Evolutionary conservation across 2,888 invertebrate genomes (phyloP), one percentile per base, ranked within the genome.

Genomic region (Tipula helvola): DNA sequence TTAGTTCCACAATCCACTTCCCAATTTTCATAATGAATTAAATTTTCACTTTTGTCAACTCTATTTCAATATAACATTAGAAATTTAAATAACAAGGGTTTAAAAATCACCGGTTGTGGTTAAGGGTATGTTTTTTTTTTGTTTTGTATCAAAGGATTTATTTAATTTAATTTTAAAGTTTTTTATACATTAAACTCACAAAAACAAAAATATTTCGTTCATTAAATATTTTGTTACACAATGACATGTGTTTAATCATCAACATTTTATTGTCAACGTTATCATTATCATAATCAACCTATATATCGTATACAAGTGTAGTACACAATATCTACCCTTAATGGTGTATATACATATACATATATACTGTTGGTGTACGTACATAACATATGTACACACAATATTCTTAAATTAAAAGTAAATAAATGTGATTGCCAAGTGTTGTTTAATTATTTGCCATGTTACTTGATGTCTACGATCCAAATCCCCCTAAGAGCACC

Each of bases 201-300:
- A 16, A 39, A 5, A 39, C 39, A 39, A n/a, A 71, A 71, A 71
- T 71, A 71, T 71, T 71, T 71, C 28, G 71, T 71, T 71, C 71
- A 71, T 71, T 71, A 71, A 71, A 71, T 71, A 71, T 71, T 71
- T 28, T 71, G 71, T 71, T 71, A 71, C 71, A 71, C 71, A 71
- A 71, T 71, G 71, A 71, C 71, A 71, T 71, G 71, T 71, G 71
- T 71, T 71, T 71, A 71, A 71, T 71, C 18, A 71, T 71, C 71
- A 71, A 71, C 71, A 71, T 71, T 71, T 28, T 71, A 28, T 28
- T 71, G 71, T 71, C 71, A 71, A 71, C 71, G 71, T 71, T 71
- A 71, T 71, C 71, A 71, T 71, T 71, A 71, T 71, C 71, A 71
- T 71, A 71, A 71, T 71, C 71, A 71, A 71, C 71, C 71, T 71